phyloP scores from a whole-genome alignment of 2,797 vertebrate genomes.

The Amblyopsis hoosieri region DNA sequence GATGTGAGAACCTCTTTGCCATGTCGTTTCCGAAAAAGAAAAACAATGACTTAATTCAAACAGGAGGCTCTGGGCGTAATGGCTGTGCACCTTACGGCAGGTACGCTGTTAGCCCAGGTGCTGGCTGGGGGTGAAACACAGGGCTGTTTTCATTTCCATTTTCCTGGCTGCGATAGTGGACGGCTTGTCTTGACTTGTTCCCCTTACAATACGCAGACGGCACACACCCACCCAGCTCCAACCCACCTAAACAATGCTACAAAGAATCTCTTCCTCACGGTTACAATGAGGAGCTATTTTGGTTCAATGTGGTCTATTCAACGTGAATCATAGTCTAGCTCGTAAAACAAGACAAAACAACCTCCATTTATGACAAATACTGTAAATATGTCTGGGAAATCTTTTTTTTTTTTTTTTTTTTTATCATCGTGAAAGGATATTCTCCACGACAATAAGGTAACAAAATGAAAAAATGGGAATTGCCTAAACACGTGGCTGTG shows the following conservation, averaged over 20 bases:
- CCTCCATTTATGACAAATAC: neutral
- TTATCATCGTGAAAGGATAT: neutral
- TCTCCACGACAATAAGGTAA: neutral
- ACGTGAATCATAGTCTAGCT: constrained; percentile 2
- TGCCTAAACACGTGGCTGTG: neutral
- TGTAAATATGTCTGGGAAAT: constrained; percentile 20
- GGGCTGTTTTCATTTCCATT: constrained; percentile 56
- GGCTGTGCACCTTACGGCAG: constrained; percentile 45
- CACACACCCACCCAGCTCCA: constrained; percentile 29
- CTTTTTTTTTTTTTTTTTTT: constrained; percentile 4
- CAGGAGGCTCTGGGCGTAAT: constrained; percentile 50
- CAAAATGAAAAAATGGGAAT: neutral
- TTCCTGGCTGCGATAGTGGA: constrained; percentile 55
- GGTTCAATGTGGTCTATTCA: constrained; percentile 35
- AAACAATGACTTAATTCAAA: constrained; percentile 61
- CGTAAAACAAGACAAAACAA: constrained; percentile 36
- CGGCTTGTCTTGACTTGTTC: constrained; percentile 66
- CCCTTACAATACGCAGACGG: constrained; percentile 49
- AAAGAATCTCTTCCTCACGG: constrained; percentile 30
- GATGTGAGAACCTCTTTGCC: constrained; percentile 50
- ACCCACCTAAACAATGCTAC: constrained; percentile 44
- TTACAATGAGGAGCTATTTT: constrained; percentile 14
- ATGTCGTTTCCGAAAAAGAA: constrained; percentile 12
- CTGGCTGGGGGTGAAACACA: constrained; percentile 34
- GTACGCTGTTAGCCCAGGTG: constrained; percentile 69